Conservation (phyloP, 1,140 invertebrate genomes). For the Limonius californicus region DNA sequence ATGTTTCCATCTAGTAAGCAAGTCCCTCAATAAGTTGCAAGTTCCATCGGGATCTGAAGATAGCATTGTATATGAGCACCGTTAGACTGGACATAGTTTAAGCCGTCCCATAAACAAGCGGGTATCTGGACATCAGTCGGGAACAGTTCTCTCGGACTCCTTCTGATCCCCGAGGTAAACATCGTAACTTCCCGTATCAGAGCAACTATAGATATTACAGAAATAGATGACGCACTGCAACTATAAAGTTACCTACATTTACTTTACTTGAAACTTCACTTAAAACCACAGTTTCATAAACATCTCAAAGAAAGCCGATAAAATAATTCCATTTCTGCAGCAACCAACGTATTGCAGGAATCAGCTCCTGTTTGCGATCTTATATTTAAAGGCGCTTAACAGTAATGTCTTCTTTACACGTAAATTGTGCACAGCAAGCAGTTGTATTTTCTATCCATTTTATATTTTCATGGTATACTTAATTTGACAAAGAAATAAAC, state of each 20-base stretch:
- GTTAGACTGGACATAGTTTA: conserved; percentile 50
- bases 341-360: no score
- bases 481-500: no score
- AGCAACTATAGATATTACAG: conserved; percentile 23
- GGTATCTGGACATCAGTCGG: conserved; percentile 49
- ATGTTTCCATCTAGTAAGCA: conserved; percentile 26
- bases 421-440: no score
- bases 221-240: conserved; percentile 19
- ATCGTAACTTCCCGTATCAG: conserved; percentile 43
- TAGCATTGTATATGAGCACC: conserved; percentile 49
- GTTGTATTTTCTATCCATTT: no score
- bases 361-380: no score
- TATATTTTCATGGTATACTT: no score
- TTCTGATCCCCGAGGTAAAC: conserved; percentile 47
- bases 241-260: conserved; percentile 10
- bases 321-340: no score
- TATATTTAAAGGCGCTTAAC: no score
- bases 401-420: no score
- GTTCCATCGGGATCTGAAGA: conserved; percentile 45
- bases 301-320: no score
- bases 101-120: conserved; percentile 48
- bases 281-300: neutral
- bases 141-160: conserved; percentile 38
- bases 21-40: conserved; percentile 31
- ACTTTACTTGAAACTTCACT: conserved; percentile 2